Percentiles rank a stretch among this genome's conserved stretches.
phyloP scores from a whole-genome alignment of 2,888 invertebrate genomes.

The Himalopsyche anomala region DNA sequence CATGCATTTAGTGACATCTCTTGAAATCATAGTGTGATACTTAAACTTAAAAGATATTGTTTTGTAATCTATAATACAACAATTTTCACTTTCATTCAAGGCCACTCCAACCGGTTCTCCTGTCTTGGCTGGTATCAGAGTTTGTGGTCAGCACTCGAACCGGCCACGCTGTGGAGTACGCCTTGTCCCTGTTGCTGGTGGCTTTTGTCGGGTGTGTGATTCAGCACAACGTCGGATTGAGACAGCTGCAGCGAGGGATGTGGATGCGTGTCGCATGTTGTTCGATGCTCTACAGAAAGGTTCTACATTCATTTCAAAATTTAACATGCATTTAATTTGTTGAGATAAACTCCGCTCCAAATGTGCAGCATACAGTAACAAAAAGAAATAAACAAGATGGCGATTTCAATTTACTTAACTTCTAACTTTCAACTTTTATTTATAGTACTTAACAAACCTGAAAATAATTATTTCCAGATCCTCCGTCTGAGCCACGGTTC shows the following conservation, averaged over 20 bases:
- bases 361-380: no score
- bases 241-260: constrained; percentile 87
- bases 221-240: constrained; percentile 82
- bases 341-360: no score
- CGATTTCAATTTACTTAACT: no score
- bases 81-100: constrained; percentile 69
- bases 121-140: constrained; percentile 81
- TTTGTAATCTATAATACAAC: no score
- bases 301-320: constrained; percentile 68
- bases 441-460: neutral
- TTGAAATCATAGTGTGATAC: no score
- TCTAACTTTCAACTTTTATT: no score
- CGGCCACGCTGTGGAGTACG: constrained; percentile 80
- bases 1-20: no score
- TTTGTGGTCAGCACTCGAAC: constrained; percentile 77
- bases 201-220: constrained; percentile 78
- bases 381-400: no score
- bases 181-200: constrained; percentile 77
- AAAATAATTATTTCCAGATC: constrained; percentile 69
- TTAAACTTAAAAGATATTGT: no score
- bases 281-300: constrained; percentile 91
- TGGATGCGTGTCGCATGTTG: constrained; percentile 88
- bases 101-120: constrained; percentile 81
- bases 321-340: no score
- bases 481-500: constrained; percentile 87